Evolutionary conservation across 2,113 vertebrate species (phyloP).

Genomic region (Macaca mulatta): DNA sequence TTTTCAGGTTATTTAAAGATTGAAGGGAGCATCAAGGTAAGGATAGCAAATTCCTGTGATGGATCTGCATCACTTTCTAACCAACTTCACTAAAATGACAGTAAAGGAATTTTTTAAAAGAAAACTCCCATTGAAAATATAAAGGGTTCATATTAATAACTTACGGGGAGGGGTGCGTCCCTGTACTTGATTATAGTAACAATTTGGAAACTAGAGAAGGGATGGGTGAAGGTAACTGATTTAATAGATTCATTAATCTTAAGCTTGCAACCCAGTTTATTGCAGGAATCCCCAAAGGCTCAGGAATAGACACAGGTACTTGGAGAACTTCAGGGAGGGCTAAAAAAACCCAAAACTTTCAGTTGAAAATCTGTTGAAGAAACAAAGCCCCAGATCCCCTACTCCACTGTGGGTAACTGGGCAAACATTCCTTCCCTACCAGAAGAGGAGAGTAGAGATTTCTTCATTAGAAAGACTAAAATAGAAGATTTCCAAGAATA

Average conservation of each 20-base stretch:
- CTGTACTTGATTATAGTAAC: conserved; percentile 8
- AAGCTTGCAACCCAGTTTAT: not conserved
- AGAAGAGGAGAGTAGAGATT: not conserved
- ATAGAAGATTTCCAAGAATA: not conserved
- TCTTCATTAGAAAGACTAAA: not conserved
- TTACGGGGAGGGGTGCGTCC: not conserved
- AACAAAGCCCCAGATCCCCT: not conserved
- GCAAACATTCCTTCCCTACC: not conserved
- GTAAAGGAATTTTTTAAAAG: conserved; percentile 16
- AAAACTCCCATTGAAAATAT: not conserved
- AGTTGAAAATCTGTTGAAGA: not conserved
- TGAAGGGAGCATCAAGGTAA: not conserved
- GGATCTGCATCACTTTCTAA: not conserved
- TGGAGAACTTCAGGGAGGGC: not conserved
- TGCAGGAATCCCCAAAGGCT: not conserved
- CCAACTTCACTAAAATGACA: not conserved
- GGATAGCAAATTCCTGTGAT: not conserved
- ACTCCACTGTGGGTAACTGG: not conserved
- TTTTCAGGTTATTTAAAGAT: conserved; percentile 12
- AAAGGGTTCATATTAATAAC: not conserved
- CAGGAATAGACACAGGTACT: not conserved
- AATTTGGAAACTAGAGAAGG: not conserved
- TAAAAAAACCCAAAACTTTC: not conserved
- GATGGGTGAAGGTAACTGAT: not conserved
- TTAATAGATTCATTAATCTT: not conserved